A percentile compares a stretch with the other conserved stretches of the same genome.
Evolutionary conservation across 2,888 invertebrate species (phyloP).

Genomic region (Muschampia plurimacula): DNA sequence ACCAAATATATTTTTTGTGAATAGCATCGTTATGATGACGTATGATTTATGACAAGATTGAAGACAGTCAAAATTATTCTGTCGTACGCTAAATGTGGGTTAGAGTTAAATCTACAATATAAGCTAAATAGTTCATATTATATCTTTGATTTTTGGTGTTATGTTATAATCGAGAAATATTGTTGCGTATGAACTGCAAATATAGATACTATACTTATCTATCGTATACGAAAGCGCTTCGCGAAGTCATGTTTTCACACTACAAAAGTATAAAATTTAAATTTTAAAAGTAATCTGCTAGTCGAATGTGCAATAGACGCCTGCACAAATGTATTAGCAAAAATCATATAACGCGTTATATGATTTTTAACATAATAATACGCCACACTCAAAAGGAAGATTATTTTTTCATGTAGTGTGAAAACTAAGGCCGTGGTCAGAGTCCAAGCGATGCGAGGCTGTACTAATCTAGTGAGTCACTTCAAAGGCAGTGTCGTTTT

Average conservation of each 20-base stretch:
- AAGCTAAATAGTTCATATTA: slow-evolving; percentile 23
- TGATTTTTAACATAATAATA: background rate
- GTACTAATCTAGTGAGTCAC: slow-evolving; percentile 32
- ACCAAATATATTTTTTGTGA: too few relatives aligned
- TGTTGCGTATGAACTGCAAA: slow-evolving; percentile 37
- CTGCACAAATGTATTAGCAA: background rate
- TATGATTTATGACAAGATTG: background rate
- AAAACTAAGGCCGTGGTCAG: slow-evolving; percentile 26
- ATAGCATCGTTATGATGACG: too few relatives aligned
- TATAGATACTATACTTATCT: slow-evolving; percentile 42
- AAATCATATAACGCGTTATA: background rate
- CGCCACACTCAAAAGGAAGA: background rate
- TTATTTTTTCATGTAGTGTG: slow-evolving; percentile 24
- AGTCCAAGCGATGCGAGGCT: slow-evolving; percentile 18
- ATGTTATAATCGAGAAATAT: slow-evolving; percentile 36
- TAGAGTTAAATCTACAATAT: slow-evolving; percentile 7
- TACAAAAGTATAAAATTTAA: slow-evolving; percentile 13
- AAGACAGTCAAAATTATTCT: background rate
- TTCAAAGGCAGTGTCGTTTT: slow-evolving; percentile 35
- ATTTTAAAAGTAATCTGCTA: slow-evolving; percentile 11
- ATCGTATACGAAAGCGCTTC: slow-evolving; percentile 54
- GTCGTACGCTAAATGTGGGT: slow-evolving; percentile 28
- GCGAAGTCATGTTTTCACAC: slow-evolving; percentile 34
- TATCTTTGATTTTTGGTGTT: slow-evolving; percentile 35
- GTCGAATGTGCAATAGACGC: slow-evolving; percentile 1